These are phyloP conservation scores for Cetoscarus ocellatus DNA, from an alignment of 2,797 vertebrate genomes.

Conservation along the genomic window DNA sequence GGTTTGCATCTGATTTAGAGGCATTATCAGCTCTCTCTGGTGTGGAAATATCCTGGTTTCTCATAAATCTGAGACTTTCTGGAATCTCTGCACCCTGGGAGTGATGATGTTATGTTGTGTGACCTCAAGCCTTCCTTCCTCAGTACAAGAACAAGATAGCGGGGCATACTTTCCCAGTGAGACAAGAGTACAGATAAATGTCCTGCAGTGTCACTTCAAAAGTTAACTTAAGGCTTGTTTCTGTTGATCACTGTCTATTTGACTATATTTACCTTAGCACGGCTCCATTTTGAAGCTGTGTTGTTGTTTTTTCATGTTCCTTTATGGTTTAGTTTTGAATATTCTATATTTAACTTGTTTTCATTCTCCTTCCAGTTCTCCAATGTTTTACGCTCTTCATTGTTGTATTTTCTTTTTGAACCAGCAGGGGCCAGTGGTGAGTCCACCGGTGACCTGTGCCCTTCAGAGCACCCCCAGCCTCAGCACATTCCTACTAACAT, in stretches of 20 bases:
- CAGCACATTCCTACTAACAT: conserved; percentile 63
- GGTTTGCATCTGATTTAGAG: conserved; percentile 30
- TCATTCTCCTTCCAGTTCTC: not conserved
- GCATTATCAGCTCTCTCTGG: conserved; percentile 44
- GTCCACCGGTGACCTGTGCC: conserved; percentile 63
- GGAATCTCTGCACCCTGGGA: conserved; percentile 27
- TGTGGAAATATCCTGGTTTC: conserved; percentile 70
- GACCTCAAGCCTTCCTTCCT: conserved; percentile 75
- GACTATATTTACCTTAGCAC: not conserved
- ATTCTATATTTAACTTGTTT: not conserved
- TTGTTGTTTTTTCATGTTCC: not conserved
- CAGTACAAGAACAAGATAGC: conserved; percentile 71
- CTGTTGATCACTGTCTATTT: not conserved
- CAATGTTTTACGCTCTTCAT: not conserved
- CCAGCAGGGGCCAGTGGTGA: conserved; percentile 71
- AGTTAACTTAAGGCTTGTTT: conserved; percentile 8
- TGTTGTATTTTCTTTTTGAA: conserved; percentile 53
- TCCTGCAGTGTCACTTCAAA: conserved; percentile 20
- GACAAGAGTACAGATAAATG: conserved; percentile 19
- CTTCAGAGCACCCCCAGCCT: conserved; percentile 66
- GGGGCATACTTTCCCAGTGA: conserved; percentile 69
- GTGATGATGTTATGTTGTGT: conserved; percentile 46
- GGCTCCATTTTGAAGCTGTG: not conserved
- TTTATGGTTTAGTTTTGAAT: not conserved
- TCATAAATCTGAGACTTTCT: conserved; percentile 51